Evolutionary conservation across 1,140 invertebrate genomes (phyloP), one percentile per base, ranked within the genome.

Genomic region (Gryon sp.): DNA sequence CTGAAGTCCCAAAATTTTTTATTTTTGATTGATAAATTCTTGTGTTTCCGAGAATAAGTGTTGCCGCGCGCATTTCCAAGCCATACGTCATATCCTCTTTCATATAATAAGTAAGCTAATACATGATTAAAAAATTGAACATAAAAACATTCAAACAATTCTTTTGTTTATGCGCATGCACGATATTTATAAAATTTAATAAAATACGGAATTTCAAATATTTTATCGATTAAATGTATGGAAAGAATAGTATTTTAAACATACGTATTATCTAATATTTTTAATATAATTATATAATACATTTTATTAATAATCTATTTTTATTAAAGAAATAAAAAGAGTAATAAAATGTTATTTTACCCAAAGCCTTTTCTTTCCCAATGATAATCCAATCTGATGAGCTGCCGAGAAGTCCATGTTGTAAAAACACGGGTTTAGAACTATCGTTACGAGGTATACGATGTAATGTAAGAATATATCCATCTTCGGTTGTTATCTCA

Each of bases 401-500:
- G 62, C 91, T 92, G 7, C 89, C 89, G 0, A 94, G 82, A 0
- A 95, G 80, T 5, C 94, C 94, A 78, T 95, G 94, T 83, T 93
- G 92, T 2, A 94, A 50, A 38, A 90, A 89, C 3, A 92, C 87
- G 0, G 90, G 85, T 2, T 80, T 46, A 8, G 83, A 77, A 11
- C 36, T 19, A 1, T 76, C 48, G 83, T 87, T 26, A 84, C 86
- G 79, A 1, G 92, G 92, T 74, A 96, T 95, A 32, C 94, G 90
- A 76, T 95, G 94, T 16, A 95, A 41, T 0, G 91, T 92, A 2
- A 95, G 82, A 11, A 95, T 87, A 81, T 94, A 95, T 9, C 93
- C 93, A 81, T 96, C 94, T 28, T 92, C 86, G 0, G 94, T 95
- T 9, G 88, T 79, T 0, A 94, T 87, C 0, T 89, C 86, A 78